Percentiles rank a stretch among this genome's conserved stretches.
phyloP scores from a whole-genome alignment of 2,797 vertebrate genomes.

The Carapus acus region DNA sequence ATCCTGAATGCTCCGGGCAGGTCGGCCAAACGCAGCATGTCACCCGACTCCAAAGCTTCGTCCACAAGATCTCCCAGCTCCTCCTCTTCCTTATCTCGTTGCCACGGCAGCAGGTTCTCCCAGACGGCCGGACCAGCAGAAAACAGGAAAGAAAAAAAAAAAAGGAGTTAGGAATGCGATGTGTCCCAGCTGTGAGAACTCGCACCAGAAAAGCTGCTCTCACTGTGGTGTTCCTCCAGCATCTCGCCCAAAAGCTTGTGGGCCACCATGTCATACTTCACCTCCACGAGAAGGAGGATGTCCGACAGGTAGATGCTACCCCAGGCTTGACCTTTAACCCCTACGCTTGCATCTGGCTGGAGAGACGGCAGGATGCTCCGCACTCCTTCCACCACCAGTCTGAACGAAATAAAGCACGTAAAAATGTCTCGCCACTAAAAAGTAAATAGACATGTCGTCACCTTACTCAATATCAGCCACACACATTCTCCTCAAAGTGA shows the following conservation, averaged over 20 bases:
- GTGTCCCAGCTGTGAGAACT: conserved; percentile 1
- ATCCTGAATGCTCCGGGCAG: conserved; percentile 70
- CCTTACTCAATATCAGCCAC: too few relatives aligned
- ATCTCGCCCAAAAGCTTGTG: conserved; percentile 70
- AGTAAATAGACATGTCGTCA: too few relatives aligned
- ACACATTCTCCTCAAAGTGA: too few relatives aligned
- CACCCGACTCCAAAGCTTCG: conserved; percentile 59
- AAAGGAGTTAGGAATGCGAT: conserved; percentile 14
- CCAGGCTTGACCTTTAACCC: conserved; percentile 41
- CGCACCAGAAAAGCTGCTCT: conserved; percentile 27
- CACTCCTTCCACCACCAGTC: conserved; percentile 63
- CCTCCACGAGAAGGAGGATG: conserved; percentile 61
- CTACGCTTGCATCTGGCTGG: conserved; percentile 10
- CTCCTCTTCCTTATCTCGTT: conserved; percentile 57
- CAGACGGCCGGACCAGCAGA: conserved; percentile 59
- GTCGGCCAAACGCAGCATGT: conserved; percentile 61
- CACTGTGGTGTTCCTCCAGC: conserved; percentile 72
- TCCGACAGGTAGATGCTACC: conserved; percentile 55
- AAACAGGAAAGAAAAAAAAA: conserved; percentile 4
- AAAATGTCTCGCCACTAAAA: too few relatives aligned
- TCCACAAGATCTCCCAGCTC: conserved; percentile 57
- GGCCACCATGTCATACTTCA: conserved; percentile 70
- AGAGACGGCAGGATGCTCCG: conserved; percentile 50
- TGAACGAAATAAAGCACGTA: conserved; percentile 33
- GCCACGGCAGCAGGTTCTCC: conserved; percentile 58